These are phyloP conservation scores for Drosophila miranda DNA, from an alignment of 1,140 invertebrate species.

Conservation along the genomic window DNA sequence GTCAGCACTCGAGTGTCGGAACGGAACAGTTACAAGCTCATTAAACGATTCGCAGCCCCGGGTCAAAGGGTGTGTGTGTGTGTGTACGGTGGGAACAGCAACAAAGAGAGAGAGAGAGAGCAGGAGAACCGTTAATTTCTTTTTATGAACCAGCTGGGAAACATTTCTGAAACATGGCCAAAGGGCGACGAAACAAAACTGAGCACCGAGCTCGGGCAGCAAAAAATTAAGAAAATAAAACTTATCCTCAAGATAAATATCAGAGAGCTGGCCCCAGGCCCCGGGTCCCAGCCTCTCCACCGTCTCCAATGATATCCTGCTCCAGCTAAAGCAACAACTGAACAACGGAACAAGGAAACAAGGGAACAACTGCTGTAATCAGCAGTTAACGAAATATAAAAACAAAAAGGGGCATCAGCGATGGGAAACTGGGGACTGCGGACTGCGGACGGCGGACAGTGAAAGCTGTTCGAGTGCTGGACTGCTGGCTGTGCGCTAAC, in stretches of 20 bases:
- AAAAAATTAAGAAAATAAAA: slow-evolving; percentile 75
- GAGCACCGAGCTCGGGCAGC: not conserved
- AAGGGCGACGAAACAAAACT: slow-evolving; percentile 12
- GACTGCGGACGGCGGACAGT: not conserved
- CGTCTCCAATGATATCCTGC: no score
- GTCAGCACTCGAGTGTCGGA: slow-evolving; percentile 43
- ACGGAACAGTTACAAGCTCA: slow-evolving; percentile 68
- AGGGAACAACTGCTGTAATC: slow-evolving; percentile 80
- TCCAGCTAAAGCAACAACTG: slow-evolving; percentile 18
- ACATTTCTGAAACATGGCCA: slow-evolving; percentile 58
- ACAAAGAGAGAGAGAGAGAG: slow-evolving; percentile 4
- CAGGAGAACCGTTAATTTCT: slow-evolving; percentile 81
- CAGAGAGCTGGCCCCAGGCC: slow-evolving; percentile 2
- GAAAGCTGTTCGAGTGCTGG: slow-evolving; percentile 16
- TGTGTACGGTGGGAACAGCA: not conserved
- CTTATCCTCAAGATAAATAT: slow-evolving; percentile 66
- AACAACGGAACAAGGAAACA: slow-evolving; percentile 3
- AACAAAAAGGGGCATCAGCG: slow-evolving; percentile 58
- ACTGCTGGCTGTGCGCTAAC: slow-evolving; percentile 74
- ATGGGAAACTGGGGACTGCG: not conserved
- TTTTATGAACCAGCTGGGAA: slow-evolving; percentile 83
- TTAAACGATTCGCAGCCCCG: slow-evolving; percentile 71
- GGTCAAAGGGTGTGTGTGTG: not conserved
- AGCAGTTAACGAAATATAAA: slow-evolving; percentile 82
- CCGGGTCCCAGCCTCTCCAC: no score